Percentiles rank a stretch among this genome's conserved stretches.
Evolutionary conservation across 2,113 vertebrate species (phyloP).

Genomic region (Haemorhous mexicanus): DNA sequence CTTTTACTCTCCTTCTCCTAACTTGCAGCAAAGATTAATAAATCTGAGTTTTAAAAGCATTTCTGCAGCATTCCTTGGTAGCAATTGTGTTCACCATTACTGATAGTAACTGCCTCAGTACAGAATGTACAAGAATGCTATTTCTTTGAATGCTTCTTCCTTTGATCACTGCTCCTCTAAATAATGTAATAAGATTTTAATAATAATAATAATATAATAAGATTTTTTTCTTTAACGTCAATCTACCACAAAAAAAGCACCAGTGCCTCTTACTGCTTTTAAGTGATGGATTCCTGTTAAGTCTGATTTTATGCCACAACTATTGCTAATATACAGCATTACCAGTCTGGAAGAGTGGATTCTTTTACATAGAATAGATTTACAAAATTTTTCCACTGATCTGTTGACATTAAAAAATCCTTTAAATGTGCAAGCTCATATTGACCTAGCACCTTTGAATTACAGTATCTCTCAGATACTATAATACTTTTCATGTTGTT

Average conservation of each 20-base stretch:
- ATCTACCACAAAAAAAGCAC: constrained; percentile 59
- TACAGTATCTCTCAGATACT: background rate
- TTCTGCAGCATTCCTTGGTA: constrained; percentile 7
- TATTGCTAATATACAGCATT: background rate
- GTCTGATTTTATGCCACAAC: constrained; percentile 26
- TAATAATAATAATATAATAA: too few species aligned
- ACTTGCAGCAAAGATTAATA: constrained; percentile 48
- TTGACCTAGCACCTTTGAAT: background rate
- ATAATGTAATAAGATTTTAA: too few species aligned
- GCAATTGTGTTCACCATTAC: constrained; percentile 27
- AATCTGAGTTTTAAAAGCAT: constrained; percentile 48
- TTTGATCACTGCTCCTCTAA: constrained; percentile 67
- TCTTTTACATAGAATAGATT: background rate
- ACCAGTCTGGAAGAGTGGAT: background rate
- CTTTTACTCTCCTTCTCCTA: background rate
- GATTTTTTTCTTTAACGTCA: constrained; percentile 46
- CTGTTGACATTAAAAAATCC: background rate
- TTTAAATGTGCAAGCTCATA: background rate
- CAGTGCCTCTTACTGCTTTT: constrained; percentile 38
- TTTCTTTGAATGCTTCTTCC: constrained; percentile 47
- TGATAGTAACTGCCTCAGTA: constrained; percentile 33
- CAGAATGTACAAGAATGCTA: constrained; percentile 33
- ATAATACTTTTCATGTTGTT: background rate
- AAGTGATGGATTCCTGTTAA: constrained; percentile 11
- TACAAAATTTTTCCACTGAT: background rate